phyloP scores from a whole-genome alignment of 64 coral and sea anemone species.

The Cladopsammia gracilis region DNA sequence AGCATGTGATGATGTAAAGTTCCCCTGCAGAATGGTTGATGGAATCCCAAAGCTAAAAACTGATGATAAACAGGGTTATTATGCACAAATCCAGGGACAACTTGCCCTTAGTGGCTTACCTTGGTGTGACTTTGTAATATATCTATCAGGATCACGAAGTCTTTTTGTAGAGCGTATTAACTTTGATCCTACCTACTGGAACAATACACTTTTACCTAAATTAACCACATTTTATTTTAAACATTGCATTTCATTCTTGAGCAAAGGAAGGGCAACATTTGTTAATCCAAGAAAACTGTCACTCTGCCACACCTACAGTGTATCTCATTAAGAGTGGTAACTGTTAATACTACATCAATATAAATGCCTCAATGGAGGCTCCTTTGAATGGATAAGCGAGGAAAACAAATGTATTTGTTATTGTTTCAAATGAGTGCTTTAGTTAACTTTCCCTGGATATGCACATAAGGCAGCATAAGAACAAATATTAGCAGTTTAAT shows the following conservation, averaged over 20 bases:
- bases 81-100: slow-evolving; percentile 62
- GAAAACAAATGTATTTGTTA: neutral
- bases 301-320: neutral
- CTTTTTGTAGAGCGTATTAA: slow-evolving; percentile 57
- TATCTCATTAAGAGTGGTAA: neutral
- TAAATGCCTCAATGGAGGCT: neutral
- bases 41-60: slow-evolving; percentile 13
- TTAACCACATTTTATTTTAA: slow-evolving; percentile 65
- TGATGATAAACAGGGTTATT: slow-evolving; percentile 30
- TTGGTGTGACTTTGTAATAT: slow-evolving; percentile 78
- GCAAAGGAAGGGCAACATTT: slow-evolving; percentile 3
- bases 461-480: neutral
- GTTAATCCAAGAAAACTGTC: neutral
- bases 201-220: slow-evolving; percentile 63
- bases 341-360: slow-evolving; percentile 1
- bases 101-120: slow-evolving; percentile 79
- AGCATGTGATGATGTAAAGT: slow-evolving; percentile 47
- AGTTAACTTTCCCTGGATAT: neutral
- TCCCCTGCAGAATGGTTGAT: slow-evolving; percentile 34
- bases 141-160: slow-evolving; percentile 60
- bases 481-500: neutral
- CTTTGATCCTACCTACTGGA: slow-evolving; percentile 61
- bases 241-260: slow-evolving; percentile 63
- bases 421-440: slow-evolving; percentile 5
- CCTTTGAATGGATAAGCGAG: neutral